Conservation (phyloP, 1,140 invertebrate genomes). For the Dufourea novaeangliae region DNA sequence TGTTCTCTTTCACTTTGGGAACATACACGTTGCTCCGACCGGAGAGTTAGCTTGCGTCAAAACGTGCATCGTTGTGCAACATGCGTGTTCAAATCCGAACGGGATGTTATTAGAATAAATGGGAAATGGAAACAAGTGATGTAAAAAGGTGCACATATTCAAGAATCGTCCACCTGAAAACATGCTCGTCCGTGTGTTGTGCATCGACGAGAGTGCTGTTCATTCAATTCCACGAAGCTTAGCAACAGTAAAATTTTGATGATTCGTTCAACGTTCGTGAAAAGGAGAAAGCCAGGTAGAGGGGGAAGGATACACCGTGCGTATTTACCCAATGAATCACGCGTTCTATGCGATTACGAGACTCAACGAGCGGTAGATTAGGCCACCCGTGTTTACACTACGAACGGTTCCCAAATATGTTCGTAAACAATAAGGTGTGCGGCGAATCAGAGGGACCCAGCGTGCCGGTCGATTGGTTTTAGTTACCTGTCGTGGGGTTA, state of each 20-base stretch:
- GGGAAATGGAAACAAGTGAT: background rate
- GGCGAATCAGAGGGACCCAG: background rate
- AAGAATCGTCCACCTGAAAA: background rate
- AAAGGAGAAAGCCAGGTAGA: slow-evolving; percentile 35
- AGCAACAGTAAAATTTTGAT: slow-evolving; percentile 18
- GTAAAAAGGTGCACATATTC: background rate
- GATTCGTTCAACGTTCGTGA: slow-evolving; percentile 35
- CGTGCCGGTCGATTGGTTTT: background rate
- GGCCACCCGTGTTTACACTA: slow-evolving; percentile 51
- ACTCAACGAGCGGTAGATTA: slow-evolving; percentile 20
- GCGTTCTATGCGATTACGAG: slow-evolving; percentile 57
- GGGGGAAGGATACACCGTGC: slow-evolving; percentile 52
- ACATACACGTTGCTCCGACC: background rate
- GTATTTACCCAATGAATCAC: slow-evolving; percentile 69
- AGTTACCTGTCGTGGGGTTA: slow-evolving; percentile 20
- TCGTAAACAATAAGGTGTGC: slow-evolving; percentile 28
- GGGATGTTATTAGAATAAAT: background rate
- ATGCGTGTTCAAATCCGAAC: background rate
- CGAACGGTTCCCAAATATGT: slow-evolving; percentile 9
- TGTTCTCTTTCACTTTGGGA: background rate
- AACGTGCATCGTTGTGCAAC: slow-evolving; percentile 46
- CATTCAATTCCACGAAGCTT: slow-evolving; percentile 35
- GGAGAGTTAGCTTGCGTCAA: slow-evolving; percentile 33
- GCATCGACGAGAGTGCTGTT: background rate
- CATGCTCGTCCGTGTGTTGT: background rate